A percentile compares a stretch with the other conserved stretches of the same genome.
These are phyloP conservation scores for Scaeva pyrastri DNA, from an alignment of 2,888 invertebrate species.

Conservation along the genomic window DNA sequence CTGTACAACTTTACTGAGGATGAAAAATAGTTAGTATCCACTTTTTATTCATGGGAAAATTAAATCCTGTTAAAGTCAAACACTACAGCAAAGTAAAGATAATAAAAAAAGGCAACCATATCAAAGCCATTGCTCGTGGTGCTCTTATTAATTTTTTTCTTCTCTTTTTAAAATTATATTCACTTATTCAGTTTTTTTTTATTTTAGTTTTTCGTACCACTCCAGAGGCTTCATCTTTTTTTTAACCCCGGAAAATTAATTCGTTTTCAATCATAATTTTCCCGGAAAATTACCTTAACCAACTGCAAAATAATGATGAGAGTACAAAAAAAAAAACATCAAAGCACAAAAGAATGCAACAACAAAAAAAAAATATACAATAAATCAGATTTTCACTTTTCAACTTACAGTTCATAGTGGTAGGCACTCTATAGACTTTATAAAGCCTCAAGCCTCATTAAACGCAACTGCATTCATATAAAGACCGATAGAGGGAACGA, in stretches of 20 bases:
- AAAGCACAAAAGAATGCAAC: conserved; percentile 17
- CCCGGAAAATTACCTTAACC: conserved; percentile 68
- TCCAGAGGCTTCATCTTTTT: conserved; percentile 11
- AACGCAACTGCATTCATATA: conserved; percentile 59
- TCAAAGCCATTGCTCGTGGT: conserved; percentile 1
- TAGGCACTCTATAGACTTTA: conserved; percentile 1
- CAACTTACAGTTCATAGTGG: conserved; percentile 34
- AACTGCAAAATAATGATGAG: conserved; percentile 66
- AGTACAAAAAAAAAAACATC: background rate
- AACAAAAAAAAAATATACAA: conserved; percentile 14
- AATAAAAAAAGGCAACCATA: background rate
- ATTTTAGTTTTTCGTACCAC: background rate
- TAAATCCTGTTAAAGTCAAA: background rate
- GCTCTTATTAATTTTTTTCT: conserved; percentile 1
- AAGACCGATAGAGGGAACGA: background rate
- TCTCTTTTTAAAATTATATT: too few relatives aligned
- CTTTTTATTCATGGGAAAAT: background rate
- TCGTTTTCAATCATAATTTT: conserved; percentile 72
- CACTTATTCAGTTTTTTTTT: background rate
- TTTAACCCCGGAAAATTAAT: conserved; percentile 56
- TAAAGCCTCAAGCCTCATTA: conserved; percentile 63
- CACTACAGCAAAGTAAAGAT: background rate
- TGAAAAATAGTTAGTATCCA: background rate
- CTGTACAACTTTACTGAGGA: background rate
- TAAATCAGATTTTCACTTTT: conserved; percentile 69